These are phyloP conservation scores for Hycleus phaleratus DNA, from an alignment of 1,140 invertebrate genomes.

Conservation along the genomic window DNA sequence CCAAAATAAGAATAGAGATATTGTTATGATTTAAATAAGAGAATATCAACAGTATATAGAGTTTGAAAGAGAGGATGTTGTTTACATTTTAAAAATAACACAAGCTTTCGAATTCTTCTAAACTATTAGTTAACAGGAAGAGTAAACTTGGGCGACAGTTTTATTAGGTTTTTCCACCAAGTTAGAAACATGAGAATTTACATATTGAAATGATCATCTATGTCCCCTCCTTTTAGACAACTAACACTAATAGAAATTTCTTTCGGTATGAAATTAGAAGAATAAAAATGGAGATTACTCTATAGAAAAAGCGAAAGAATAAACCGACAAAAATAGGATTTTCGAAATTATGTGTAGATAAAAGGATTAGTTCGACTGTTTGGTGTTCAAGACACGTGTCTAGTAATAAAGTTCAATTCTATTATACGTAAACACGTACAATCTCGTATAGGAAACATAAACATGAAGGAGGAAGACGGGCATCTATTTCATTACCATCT, in stretches of 20 bases:
- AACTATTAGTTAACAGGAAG: slow-evolving; percentile 6
- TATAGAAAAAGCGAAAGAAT: background rate
- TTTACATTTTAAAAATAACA: slow-evolving; percentile 6
- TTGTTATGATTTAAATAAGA: no score
- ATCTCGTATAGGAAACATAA: no score
- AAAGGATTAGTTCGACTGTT: background rate
- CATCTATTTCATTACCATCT: no score
- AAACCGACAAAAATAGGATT: background rate
- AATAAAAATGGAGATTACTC: no score
- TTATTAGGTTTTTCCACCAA: slow-evolving; percentile 2
- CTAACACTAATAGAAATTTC: no score
- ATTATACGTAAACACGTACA: no score
- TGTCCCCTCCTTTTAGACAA: background rate
- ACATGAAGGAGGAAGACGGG: no score
- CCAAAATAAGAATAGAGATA: no score
- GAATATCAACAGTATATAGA: no score
- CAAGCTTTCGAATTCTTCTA: background rate
- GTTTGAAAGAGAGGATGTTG: no score
- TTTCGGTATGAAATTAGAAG: no score
- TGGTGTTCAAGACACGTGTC: background rate
- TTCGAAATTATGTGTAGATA: background rate
- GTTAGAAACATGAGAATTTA: slow-evolving; percentile 10
- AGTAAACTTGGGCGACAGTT: slow-evolving; percentile 13
- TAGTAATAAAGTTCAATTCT: no score
- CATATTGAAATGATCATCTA: slow-evolving; percentile 10